Conservation (phyloP, 1,140 invertebrate genomes). For the Leptinotarsa lineolata region DNA sequence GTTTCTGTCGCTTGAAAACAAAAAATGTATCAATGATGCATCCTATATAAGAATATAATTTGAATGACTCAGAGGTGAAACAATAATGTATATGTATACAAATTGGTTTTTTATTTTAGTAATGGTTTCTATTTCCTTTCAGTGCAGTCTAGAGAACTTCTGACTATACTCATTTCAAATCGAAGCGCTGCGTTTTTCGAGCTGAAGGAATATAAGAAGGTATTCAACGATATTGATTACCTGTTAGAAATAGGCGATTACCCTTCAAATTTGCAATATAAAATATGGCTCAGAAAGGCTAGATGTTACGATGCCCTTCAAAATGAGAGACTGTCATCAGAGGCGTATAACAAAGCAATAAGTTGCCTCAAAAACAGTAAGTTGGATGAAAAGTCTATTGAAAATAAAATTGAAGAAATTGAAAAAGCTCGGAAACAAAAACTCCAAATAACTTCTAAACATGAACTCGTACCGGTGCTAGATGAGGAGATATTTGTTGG, state of each 20-base stretch:
- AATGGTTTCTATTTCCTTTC: slow-evolving; percentile 24
- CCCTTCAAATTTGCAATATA: slow-evolving; percentile 52
- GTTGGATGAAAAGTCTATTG: slow-evolving; percentile 41
- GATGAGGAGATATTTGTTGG: slow-evolving; percentile 39
- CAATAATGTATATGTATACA: too few relatives aligned
- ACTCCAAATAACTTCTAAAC: slow-evolving; percentile 9
- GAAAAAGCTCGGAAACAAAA: slow-evolving; percentile 33
- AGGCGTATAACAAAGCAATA: slow-evolving; percentile 50
- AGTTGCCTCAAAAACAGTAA: slow-evolving; percentile 42
- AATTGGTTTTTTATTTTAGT: too few relatives aligned
- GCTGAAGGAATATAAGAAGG: slow-evolving; percentile 71
- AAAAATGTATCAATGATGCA: too few relatives aligned
- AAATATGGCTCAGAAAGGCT: slow-evolving; percentile 39
- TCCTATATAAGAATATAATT: too few relatives aligned
- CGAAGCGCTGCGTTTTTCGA: slow-evolving; percentile 86
- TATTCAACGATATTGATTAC: slow-evolving; percentile 75
- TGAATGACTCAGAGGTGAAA: too few relatives aligned
- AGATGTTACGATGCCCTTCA: slow-evolving; percentile 43
- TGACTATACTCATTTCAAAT: slow-evolving; percentile 81
- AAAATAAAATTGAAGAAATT: slow-evolving; percentile 47
- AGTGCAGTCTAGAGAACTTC: slow-evolving; percentile 61
- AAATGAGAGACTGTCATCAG: slow-evolving; percentile 47
- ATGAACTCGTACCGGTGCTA: slow-evolving; percentile 34
- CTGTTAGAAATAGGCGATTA: slow-evolving; percentile 72
- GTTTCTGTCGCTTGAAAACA: too few relatives aligned